Evolutionary conservation across 2,797 vertebrate genomes (phyloP).

Genomic region (Pyrocephalus nanus): DNA sequence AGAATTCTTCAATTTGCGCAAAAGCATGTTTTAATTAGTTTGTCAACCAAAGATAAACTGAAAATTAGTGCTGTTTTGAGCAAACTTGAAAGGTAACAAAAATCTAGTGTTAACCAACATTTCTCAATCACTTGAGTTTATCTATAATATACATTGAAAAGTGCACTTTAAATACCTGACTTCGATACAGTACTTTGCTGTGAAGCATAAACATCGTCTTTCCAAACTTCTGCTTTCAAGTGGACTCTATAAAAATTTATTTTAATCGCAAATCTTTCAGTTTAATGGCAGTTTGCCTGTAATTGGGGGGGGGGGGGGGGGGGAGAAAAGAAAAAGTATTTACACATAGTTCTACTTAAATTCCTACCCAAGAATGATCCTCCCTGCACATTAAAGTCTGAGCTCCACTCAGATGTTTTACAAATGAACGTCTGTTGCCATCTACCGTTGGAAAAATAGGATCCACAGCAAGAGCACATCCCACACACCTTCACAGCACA

Average conservation of each 20-base stretch:
- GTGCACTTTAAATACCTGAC: neutral
- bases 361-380: neutral
- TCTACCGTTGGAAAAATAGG: conserved; percentile 68
- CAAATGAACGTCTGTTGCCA: conserved; percentile 74
- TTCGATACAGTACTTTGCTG: neutral
- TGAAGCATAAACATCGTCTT: neutral
- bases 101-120: neutral
- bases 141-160: neutral
- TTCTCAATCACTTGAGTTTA: neutral
- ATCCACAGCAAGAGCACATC: neutral
- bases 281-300: neutral
- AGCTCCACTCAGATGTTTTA: neutral
- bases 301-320: rapidly evolving
- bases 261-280: neutral
- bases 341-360: neutral
- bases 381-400: neutral
- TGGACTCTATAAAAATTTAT: neutral
- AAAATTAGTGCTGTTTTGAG: neutral
- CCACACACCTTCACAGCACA: neutral
- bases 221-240: neutral
- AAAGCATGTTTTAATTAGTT: neutral
- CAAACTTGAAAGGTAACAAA: neutral
- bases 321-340: neutral
- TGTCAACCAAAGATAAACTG: neutral
- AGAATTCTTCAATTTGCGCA: neutral